These are phyloP conservation scores for Amitus sp. DNA, from an alignment of 2,888 invertebrate species.

Conservation along the genomic window DNA sequence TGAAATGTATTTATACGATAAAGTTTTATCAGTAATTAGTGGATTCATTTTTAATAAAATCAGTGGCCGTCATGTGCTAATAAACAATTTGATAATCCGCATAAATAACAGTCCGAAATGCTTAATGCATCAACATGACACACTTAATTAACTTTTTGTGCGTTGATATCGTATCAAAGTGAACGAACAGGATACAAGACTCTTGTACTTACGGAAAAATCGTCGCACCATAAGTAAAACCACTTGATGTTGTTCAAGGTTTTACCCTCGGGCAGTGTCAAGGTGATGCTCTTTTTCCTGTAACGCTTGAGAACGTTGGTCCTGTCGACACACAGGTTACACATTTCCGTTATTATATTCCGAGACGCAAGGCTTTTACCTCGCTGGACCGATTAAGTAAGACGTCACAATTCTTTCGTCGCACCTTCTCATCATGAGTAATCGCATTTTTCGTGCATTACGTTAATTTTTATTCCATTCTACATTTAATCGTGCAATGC, in stretches of 20 bases:
- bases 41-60: too few species aligned
- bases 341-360: neutral
- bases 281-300: slow-evolving; percentile 82
- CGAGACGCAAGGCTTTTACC: too few species aligned
- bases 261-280: slow-evolving; percentile 88
- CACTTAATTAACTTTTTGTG: neutral
- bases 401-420: too few species aligned
- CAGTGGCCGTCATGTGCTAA: too few species aligned
- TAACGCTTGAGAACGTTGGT: slow-evolving; percentile 82
- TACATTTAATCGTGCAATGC: neutral
- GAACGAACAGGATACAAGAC: neutral
- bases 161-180: neutral
- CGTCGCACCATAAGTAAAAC: slow-evolving; percentile 93
- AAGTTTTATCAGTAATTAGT: too few species aligned
- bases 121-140: too few species aligned
- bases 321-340: slow-evolving; percentile 62
- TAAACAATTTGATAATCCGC: too few species aligned
- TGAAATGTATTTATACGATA: too few species aligned
- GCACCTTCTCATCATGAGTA: too few species aligned
- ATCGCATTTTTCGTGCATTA: too few species aligned
- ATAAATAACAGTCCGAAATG: neutral
- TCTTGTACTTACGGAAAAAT: slow-evolving; percentile 79
- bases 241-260: slow-evolving; percentile 84
- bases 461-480: too few species aligned
- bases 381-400: too few species aligned